Evolutionary conservation across 2,888 invertebrate species (phyloP).

Genomic region (Crossocerus cetratus): DNA sequence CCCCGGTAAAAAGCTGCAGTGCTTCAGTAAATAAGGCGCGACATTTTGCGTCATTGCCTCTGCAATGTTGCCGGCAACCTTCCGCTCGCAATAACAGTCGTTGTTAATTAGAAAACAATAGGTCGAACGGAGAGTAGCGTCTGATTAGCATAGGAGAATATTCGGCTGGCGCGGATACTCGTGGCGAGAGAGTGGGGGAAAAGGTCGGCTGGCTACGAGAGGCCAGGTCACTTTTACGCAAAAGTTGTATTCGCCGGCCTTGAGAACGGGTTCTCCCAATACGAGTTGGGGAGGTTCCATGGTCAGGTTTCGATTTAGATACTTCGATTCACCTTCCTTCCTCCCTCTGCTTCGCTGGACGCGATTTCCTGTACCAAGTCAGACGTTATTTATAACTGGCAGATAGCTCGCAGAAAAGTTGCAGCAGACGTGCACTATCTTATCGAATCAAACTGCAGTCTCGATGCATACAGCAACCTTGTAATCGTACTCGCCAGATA

Average conservation of each 20-base stretch:
- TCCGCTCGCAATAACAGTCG: neutral
- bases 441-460: neutral
- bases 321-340: neutral
- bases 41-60: neutral
- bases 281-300: conserved; percentile 10
- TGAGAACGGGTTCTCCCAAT: conserved; percentile 43
- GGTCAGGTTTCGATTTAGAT: conserved; percentile 5
- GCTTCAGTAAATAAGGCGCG: neutral
- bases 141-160: neutral
- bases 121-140: neutral
- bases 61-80: neutral
- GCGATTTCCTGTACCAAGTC: no score
- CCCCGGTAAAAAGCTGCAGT: neutral
- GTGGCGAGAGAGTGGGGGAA: neutral
- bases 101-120: neutral
- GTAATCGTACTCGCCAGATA: neutral
- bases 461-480: neutral
- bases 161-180: neutral
- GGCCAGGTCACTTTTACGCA: conserved; percentile 26
- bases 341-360: no score
- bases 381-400: no score
- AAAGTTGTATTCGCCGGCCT: conserved; percentile 34
- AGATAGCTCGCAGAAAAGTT: neutral
- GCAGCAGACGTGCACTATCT: conserved; percentile 10
- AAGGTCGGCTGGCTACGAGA: neutral